Evolutionary conservation across 2,113 vertebrate species (phyloP), one percentile per base, ranked within the genome.

Genomic region (Mesitornis unicolor): DNA sequence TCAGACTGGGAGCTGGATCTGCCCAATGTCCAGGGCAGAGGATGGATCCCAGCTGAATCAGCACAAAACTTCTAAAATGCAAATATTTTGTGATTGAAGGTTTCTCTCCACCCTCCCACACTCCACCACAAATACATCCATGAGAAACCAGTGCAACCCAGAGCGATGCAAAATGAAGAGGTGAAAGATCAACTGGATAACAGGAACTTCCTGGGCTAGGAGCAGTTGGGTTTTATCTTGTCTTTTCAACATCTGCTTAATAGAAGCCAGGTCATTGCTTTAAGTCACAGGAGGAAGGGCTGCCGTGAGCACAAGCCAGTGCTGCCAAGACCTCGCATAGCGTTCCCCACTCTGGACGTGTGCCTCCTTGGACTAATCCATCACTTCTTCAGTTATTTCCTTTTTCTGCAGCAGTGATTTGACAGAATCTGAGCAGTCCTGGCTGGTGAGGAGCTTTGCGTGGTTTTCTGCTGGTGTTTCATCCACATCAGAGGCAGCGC

Each of bases 261-360:
- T 9, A 64, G 63, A 42, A 93, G 15, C 8, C 28, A 42, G 35
- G 38, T 51, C 56, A 20, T 10, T 29, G n/a, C 2, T 1, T 7
- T 40, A 13, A 47, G 54, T 16, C 0, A 1, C 45, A 40, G 48
- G 73, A 83, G 64, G 21, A 53, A 40, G 29, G 21, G 16, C 25
- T 77, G 45, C 28, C 0, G 1, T 22, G 64, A 92, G 47, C 2
- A 0, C 0, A 1, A 78, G 51, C 51, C 47, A 65, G 47, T 29
- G 74, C 74, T 89, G 40, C 47, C 68, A 68, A 36, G 36, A 40
- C 80, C 42, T 57, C 6, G 0, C 16, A 13, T 1, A 56, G 42
- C 4, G 8, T 45, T 79, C 57, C 67, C 56, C 36, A 28, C 54
- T 17, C 56, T 38, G 56, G 63, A 35, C n/a, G 12, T 13, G 7